Base-by-base conservation (phyloP, 2,888 invertebrate species). In the Neoaliturus tenellus region DNA sequence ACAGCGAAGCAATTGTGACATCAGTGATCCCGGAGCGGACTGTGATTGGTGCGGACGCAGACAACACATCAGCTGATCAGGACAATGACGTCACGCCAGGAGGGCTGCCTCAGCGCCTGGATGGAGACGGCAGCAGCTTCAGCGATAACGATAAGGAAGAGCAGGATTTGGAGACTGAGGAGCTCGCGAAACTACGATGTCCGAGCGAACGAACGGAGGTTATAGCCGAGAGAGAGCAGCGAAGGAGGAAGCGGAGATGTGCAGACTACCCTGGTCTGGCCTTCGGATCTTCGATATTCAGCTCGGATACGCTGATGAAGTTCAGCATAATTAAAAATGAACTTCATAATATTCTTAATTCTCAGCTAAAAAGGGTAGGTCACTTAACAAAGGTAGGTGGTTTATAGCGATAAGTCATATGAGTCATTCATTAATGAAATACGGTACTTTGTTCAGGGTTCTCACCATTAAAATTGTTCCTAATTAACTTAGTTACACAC, bases 241-340 rank as follows among this genome's bases (percentile, higher is more conserved):
- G 96, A 80, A 91, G 94, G 84, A 93, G 96, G 88, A 93, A 94
- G 88, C 93, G 95, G 88, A 93, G 97, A 91, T 97, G 97, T 91
- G 95, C 97, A 55, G 98, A 98, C 90, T 98, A 98, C 91, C 98
- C 98, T 0, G 98, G 98, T 35, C 91, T 98, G 84, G 97, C 97
- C 0, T 97, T 98, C 90, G 97, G 97, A 80, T 95, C 96, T 88
- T 97, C 97, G 86, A 96, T 98, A 90, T 98, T 98, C 92, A 98
- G 97, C 90, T 98, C 98, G 83, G 98, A 98, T 90, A 98, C 98
- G 12, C 95, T 98, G 95, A 98, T 99, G 96, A 98, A 98, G 92
- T 98, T 98, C 91, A 97, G 96, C 91, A 95, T 99, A 88, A 99
- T 99, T 90, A 95, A 96, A 91, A 98, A 98, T 91, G 99, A 99